These are phyloP conservation scores for Drosophila ustulata DNA, from an alignment of 2,888 invertebrate genomes.

Conservation along the genomic window DNA sequence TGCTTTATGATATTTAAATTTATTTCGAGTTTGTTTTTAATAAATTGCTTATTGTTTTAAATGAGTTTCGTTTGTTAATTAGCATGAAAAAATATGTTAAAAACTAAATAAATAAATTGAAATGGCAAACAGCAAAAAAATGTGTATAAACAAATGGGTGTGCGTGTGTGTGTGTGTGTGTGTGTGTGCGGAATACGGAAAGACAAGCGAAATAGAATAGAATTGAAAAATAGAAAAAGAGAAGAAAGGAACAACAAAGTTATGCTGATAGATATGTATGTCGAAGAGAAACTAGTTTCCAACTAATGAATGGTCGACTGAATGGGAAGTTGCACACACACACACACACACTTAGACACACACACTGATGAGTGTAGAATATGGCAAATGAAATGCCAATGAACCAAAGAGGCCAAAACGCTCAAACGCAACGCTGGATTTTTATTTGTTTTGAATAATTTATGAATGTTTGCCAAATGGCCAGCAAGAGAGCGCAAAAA, in stretches of 20 bases:
- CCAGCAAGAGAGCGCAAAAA: too few species aligned
- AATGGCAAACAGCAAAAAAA: slow-evolving; percentile 7
- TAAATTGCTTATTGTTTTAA: slow-evolving; percentile 74
- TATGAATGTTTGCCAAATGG: slow-evolving; percentile 72
- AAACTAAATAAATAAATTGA: slow-evolving; percentile 38
- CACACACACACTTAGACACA: slow-evolving; percentile 23
- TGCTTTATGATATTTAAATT: slow-evolving; percentile 65
- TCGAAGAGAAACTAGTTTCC: slow-evolving; percentile 68
- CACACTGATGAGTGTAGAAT: slow-evolving; percentile 20
- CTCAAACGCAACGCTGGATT: slow-evolving; percentile 41
- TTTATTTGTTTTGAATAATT: slow-evolving; percentile 72
- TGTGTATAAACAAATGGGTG: neutral
- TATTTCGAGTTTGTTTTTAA: slow-evolving; percentile 57
- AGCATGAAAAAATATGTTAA: slow-evolving; percentile 56
- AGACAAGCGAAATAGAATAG: slow-evolving; percentile 26
- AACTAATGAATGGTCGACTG: slow-evolving; percentile 71
- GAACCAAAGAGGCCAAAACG: slow-evolving; percentile 74
- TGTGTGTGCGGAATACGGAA: slow-evolving; percentile 43
- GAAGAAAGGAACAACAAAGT: slow-evolving; percentile 26
- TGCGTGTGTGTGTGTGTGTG: slow-evolving; percentile 8
- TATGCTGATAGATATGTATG: slow-evolving; percentile 22
- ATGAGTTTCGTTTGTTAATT: slow-evolving; percentile 69
- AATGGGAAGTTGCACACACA: slow-evolving; percentile 63
- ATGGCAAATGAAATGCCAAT: slow-evolving; percentile 71
- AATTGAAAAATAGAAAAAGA: neutral